Conservation (phyloP, 1,140 invertebrate genomes). For the Rhagoletis zephyria region DNA sequence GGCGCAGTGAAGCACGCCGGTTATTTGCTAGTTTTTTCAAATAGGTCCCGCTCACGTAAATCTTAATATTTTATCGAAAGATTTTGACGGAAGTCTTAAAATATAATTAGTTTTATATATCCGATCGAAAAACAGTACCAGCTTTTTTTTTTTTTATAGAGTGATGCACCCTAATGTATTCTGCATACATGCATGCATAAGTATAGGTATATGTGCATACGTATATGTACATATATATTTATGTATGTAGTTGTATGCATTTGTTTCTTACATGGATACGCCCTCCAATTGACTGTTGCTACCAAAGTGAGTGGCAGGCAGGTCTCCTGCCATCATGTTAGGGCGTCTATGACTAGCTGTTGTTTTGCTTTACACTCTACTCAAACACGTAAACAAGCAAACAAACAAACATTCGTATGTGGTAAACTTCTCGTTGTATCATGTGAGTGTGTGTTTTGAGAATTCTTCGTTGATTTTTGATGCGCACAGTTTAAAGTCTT, state of each 20-base stretch:
- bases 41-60: no score
- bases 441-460: neutral
- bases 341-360: neutral
- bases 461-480: neutral
- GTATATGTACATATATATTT: neutral
- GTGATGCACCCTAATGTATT: no score
- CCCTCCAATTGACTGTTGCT: constrained; percentile 36
- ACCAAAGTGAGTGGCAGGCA: neutral
- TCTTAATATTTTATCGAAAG: no score
- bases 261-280: neutral
- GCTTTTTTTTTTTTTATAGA: no score
- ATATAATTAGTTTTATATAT: no score
- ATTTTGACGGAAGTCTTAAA: no score
- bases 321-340: neutral
- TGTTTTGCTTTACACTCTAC: neutral
- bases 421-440: neutral
- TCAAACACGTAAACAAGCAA: neutral
- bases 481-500: neutral
- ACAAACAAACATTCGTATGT: constrained; percentile 26
- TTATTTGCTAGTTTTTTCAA: no score
- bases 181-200: no score
- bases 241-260: neutral
- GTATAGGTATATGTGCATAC: neutral
- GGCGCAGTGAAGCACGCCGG: no score
- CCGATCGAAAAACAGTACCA: no score